phyloP scores from a whole-genome alignment of 2,888 invertebrate species.

The Stegana nigrithorax region DNA sequence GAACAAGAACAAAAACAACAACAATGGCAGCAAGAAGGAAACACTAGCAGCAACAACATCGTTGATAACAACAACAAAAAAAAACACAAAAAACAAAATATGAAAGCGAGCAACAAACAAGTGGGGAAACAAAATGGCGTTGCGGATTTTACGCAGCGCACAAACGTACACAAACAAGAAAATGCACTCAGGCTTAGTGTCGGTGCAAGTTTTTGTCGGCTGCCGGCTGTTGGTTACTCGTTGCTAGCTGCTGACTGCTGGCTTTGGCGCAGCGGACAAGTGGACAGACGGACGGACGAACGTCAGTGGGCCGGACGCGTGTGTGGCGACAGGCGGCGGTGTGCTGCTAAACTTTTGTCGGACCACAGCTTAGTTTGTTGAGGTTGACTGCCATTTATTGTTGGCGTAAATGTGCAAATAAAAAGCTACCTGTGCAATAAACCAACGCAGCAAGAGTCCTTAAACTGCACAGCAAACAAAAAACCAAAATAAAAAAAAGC shows the following conservation, averaged over 20 bases:
- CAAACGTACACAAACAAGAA: slow-evolving; percentile 57
- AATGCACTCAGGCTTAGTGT: slow-evolving; percentile 61
- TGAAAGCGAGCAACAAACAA: no score
- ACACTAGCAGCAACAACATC: not conserved
- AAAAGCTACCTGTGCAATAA: slow-evolving; percentile 22
- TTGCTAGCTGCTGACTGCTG: no score
- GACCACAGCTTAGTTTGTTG: slow-evolving; percentile 59
- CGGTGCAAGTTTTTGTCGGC: slow-evolving; percentile 20
- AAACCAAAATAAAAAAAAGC: no score
- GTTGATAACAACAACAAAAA: slow-evolving; percentile 7
- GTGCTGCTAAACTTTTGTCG: slow-evolving; percentile 6
- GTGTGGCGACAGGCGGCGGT: slow-evolving; percentile 31
- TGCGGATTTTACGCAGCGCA: slow-evolving; percentile 59
- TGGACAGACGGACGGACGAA: slow-evolving; percentile 16
- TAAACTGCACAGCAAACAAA: no score
- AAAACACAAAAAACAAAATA: slow-evolving; percentile 15
- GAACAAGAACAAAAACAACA: not conserved
- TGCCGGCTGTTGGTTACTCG: not conserved
- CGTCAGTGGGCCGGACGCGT: no score
- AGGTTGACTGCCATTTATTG: slow-evolving; percentile 42
- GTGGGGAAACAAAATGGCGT: slow-evolving; percentile 59
- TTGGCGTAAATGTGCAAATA: not conserved
- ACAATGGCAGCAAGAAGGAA: not conserved
- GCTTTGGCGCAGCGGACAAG: no score
- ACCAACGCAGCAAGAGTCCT: no score